Evolutionary conservation across 1,140 invertebrate genomes (phyloP).

Genomic region (Drosophila seguyi): DNA sequence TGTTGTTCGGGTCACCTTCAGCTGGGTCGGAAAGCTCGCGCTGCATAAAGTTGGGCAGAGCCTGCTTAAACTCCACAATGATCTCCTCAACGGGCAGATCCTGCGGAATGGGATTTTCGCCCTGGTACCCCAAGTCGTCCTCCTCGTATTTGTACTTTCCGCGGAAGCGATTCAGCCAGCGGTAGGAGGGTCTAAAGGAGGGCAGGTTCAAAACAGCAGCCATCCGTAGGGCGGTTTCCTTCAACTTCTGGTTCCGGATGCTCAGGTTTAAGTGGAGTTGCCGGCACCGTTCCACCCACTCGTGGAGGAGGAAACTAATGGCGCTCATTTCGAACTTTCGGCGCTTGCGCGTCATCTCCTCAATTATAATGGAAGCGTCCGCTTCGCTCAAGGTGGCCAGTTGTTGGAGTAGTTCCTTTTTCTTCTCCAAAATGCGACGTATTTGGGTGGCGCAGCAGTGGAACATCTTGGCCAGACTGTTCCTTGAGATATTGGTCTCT

Average conservation of each 20-base stretch:
- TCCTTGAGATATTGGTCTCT: conserved; percentile 77
- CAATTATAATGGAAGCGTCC: conserved; percentile 77
- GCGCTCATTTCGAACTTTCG: conserved; percentile 83
- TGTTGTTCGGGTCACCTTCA: neutral
- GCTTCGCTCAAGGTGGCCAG: conserved; percentile 74
- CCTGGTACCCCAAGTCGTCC: conserved; percentile 68
- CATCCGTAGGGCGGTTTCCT: conserved; percentile 74
- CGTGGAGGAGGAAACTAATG: conserved; percentile 76
- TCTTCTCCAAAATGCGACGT: conserved; percentile 78
- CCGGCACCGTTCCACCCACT: conserved; percentile 77
- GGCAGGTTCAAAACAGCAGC: conserved; percentile 74
- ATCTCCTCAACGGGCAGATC: conserved; percentile 74
- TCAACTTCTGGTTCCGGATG: conserved; percentile 75
- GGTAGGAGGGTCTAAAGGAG: conserved; percentile 75
- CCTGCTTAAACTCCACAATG: conserved; percentile 77
- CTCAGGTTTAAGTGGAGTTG: conserved; percentile 54
- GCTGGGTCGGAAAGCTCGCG: conserved; percentile 57
- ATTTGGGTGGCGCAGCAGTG: conserved; percentile 84
- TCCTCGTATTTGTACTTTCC: conserved; percentile 79
- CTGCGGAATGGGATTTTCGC: conserved; percentile 31
- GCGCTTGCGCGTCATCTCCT: conserved; percentile 81
- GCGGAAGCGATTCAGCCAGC: conserved; percentile 80
- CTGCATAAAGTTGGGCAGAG: conserved; percentile 80
- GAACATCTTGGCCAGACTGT: conserved; percentile 81
- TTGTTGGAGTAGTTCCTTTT: conserved; percentile 74